Evolutionary conservation across 2,113 vertebrate genomes (phyloP), one percentile per base, ranked within the genome.

Genomic region (Zosterops pallidus): DNA sequence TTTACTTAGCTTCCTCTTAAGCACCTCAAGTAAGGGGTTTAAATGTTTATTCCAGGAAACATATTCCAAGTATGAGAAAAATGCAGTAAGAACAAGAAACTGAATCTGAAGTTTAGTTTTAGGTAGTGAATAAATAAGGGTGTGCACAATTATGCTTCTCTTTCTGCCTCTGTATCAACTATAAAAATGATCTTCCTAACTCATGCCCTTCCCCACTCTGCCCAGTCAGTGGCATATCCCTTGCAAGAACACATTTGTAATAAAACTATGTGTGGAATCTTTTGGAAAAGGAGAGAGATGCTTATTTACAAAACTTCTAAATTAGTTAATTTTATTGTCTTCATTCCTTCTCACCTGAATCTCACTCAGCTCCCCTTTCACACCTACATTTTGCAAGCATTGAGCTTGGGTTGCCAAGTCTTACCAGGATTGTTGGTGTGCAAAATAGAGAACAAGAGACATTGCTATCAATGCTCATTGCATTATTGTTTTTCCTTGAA

Each of bases 91-190:
- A 3, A 1, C 31, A 59, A 72, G 67, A 76, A 91, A n/a, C 11
- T 35, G 23, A 64, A 68, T 55, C 14, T 70, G 33, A 84, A 78
- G 37, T 67, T 82, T 49, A 82, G 9, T 55, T 77, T 63, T 63
- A 84, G 26, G 8, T 41, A 60, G 5, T 41, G 28, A 85, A 63
- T 41, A 81, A 82, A 70, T 19, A 72, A 75, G 19, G 14, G 24
- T 75, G 26, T 52, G 18, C 29, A 47, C 0, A 0, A 18, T 26
- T 56, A 11, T 52, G 14, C 17, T 56, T 65, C 29, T 75, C 5
- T 83, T 71, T 91, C 63, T 84, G 26, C 6, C 5, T 78, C 44
- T 71, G 7, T 68, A 33, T 69, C 3, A 74, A 62, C 5, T 60
- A 33, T 52, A 49, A 70, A 74, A 81, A 31, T 9, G 0, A 33